Conservation (phyloP, 2,797 vertebrate species). For the Thunnus albacares region DNA sequence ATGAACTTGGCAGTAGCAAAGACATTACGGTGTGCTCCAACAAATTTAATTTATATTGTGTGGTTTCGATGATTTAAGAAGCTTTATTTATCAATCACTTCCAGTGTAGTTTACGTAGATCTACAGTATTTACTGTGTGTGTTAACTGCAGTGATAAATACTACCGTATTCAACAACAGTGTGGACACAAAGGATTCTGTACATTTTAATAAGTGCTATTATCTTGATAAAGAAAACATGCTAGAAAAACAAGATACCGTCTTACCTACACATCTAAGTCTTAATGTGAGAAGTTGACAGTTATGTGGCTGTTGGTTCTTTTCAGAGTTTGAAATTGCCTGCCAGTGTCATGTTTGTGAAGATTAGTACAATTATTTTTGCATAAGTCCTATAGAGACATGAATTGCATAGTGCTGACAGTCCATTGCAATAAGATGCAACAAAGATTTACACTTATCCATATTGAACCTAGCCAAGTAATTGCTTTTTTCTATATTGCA, state of each 20-base stretch:
- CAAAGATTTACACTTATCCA: not conserved
- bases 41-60: no score
- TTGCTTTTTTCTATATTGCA: not conserved
- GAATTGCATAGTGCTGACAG: constrained; percentile 1
- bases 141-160: not conserved
- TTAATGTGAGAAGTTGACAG: not conserved
- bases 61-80: no score
- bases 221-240: not conserved
- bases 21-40: no score
- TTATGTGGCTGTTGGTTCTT: not conserved
- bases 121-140: not conserved
- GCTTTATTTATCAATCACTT: no score
- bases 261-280: not conserved
- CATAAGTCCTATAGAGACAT: constrained; percentile 2
- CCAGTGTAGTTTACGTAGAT: not conserved
- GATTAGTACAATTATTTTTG: not conserved
- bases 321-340: constrained; percentile 12
- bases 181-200: constrained; percentile 2
- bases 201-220: not conserved
- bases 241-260: not conserved
- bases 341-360: constrained; percentile 9
- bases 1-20: no score
- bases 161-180: not conserved
- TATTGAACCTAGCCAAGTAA: not conserved
- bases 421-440: not conserved